These are phyloP conservation scores for Halcyon senegalensis DNA, from an alignment of 2,113 vertebrate genomes.

Conservation along the genomic window DNA sequence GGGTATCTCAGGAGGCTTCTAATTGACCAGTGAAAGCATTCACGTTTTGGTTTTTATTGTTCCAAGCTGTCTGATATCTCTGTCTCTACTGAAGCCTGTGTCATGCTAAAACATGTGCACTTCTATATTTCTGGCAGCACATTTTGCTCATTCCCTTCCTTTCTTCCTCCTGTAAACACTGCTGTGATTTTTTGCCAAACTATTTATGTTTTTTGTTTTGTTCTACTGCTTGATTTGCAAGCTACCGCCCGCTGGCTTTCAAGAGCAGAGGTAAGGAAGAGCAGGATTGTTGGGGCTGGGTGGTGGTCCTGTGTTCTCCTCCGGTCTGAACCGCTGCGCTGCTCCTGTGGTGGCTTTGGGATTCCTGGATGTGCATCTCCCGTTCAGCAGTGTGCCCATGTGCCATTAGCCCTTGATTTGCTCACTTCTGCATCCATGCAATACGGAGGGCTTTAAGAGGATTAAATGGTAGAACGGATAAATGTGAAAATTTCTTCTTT, in stretches of 20 bases:
- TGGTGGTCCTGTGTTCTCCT: background rate
- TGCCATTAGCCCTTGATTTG: background rate
- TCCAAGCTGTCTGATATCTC: background rate
- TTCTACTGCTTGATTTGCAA: conserved; percentile 23
- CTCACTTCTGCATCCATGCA: background rate
- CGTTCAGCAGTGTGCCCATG: background rate
- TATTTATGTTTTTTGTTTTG: background rate
- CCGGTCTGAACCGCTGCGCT: background rate
- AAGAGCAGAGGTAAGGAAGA: conserved; percentile 32
- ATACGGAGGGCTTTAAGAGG: background rate
- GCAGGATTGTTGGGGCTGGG: background rate
- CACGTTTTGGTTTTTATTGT: background rate
- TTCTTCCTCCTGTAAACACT: conserved; percentile 10
- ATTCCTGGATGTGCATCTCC: background rate
- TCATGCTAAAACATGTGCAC: background rate
- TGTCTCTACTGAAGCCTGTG: background rate
- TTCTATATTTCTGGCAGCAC: conserved; percentile 20
- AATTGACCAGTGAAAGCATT: background rate
- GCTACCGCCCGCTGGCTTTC: background rate
- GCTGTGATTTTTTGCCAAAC: conserved; percentile 24
- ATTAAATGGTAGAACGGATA: background rate
- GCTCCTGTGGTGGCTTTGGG: background rate
- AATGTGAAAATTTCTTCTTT: background rate
- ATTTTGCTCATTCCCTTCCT: background rate
- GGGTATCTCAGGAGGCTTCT: background rate